Evolutionary conservation across 2,113 vertebrate genomes (phyloP), one percentile per base, ranked within the genome.

Genomic region (Leucopsar rothschildi): DNA sequence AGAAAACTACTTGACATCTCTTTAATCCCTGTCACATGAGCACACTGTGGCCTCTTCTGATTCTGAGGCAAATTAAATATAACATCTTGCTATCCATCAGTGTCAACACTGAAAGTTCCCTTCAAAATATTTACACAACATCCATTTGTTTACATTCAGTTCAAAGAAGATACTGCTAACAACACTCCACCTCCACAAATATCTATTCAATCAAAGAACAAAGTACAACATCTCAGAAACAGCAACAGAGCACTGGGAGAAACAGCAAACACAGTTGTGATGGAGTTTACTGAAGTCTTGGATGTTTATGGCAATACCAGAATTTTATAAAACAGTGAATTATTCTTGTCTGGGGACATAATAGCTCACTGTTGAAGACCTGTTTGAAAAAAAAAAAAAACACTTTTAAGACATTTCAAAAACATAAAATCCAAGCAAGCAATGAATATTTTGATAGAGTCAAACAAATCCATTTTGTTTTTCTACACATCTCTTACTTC

Each of bases 31-130:
- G 7, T 16, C 57, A 47, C 3, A 0, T 17, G 20, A 94, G 40
- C 19, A 64, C 40, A n/a, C 20, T 15, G 5, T 37, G 5, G 23
- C 68, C 18, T 77, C 17, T 37, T 47, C 49, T 15, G 12, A 76
- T 69, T 56, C 71, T 15, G 23, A 6, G 18, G 11, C 5, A 45
- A 39, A 76, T 44, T 29, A 56, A 42, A 35, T 39, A 49, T 1
- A 47, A 18, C 44, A 40, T 37, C 57, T 71, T 39, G 9, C 71
- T 72, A 33, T 12, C 45, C 33, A 15, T 35, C 59, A 76, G 11
- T 1, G 2, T 40, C 3, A 2, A 39, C 29, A 47, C 0, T 20
- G 13, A 29, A 81, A 42, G 2, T 37, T 73, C 39, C 19, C 17
- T 52, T 80, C 33, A 29, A 76, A 88, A 56, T 52, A 49, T 68